Conservation (phyloP, 1,140 invertebrate species). For the Bombus huntii region DNA sequence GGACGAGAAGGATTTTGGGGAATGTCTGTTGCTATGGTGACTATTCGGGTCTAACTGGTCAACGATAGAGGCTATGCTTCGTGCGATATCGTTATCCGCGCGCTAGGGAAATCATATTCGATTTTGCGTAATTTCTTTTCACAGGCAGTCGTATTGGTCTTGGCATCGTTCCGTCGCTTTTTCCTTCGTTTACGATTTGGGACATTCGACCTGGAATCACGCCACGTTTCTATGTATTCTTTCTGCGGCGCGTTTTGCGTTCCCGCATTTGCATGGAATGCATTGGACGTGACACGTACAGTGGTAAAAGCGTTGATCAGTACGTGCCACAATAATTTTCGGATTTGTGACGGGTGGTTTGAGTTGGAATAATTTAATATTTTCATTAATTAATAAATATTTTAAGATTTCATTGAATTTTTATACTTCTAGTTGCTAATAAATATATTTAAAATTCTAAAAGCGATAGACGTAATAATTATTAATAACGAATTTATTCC, state of each 20-base stretch:
- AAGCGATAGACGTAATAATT: neutral
- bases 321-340: neutral
- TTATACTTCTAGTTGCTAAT: neutral
- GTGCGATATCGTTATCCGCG: conserved; percentile 59
- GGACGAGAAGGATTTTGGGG: conserved; percentile 73
- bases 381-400: neutral
- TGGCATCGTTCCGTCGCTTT: neutral
- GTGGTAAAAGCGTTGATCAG: neutral
- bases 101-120: conserved; percentile 36
- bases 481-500: neutral
- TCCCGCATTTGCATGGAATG: neutral
- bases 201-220: neutral
- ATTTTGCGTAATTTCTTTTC: conserved; percentile 12
- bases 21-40: conserved; percentile 79
- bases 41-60: conserved; percentile 76
- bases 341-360: conserved; percentile 1
- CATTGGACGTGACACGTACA: neutral
- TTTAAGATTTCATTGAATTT: neutral
- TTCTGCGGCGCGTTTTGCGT: neutral
- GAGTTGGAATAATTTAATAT: neutral
- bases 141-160: neutral
- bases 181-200: neutral
- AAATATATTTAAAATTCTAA: neutral
- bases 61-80: conserved; percentile 69
- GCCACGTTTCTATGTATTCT: conserved; percentile 8